phyloP scores from a whole-genome alignment of 2,113 vertebrate genomes.

The Myrmophylax atrothorax region DNA sequence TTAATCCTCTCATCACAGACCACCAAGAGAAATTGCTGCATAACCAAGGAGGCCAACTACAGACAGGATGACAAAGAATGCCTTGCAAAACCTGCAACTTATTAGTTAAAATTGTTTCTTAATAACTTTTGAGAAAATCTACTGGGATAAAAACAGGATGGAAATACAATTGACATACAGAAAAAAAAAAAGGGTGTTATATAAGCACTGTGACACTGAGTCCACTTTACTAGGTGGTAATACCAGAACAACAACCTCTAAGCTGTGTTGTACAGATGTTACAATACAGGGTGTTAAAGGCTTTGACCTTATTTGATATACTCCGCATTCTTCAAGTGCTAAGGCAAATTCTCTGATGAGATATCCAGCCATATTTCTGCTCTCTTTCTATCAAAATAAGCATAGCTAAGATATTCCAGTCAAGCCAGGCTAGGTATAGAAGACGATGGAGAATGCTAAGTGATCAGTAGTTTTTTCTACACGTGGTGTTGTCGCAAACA shows the following conservation, averaged over 20 bases:
- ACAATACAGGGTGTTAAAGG: not conserved
- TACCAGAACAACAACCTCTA: not conserved
- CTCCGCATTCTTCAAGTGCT: not conserved
- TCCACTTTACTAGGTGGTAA: not conserved
- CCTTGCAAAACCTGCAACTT: not conserved
- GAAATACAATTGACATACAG: not conserved
- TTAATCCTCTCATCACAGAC: constrained; percentile 2
- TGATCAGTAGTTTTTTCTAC: not conserved
- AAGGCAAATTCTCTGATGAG: not conserved
- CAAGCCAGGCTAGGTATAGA: not conserved
- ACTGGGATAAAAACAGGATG: not conserved
- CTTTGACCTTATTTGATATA: constrained; percentile 11
- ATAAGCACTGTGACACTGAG: not conserved
- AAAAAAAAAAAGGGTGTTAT: not conserved
- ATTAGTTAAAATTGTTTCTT: not conserved
- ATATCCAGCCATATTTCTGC: not conserved
- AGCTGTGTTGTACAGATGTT: constrained; percentile 18
- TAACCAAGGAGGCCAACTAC: not conserved
- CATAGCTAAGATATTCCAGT: not conserved
- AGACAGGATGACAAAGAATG: not conserved
- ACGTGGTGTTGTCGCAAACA: not conserved
- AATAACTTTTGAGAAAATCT: not conserved
- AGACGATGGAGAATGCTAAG: not conserved
- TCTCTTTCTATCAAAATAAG: not conserved
- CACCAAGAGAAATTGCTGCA: not conserved